Conservation (phyloP, 2,113 vertebrate species). For the Ammodytes marinus region DNA sequence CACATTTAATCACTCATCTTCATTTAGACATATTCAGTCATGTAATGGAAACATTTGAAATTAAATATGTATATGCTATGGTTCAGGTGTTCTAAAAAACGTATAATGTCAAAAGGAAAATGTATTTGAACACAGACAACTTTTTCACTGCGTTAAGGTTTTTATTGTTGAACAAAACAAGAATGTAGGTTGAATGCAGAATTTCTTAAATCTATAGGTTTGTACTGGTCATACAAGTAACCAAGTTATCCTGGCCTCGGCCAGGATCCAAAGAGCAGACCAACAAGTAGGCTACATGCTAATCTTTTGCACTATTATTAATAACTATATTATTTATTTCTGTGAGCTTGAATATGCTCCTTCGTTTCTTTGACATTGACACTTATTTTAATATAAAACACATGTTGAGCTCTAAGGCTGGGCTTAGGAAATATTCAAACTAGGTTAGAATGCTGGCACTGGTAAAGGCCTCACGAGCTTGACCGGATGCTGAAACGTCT, state of each 20-base stretch:
- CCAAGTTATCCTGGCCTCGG: not conserved
- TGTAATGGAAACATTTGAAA: not conserved
- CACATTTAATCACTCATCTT: not conserved
- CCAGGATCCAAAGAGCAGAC: not conserved
- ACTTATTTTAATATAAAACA: not conserved
- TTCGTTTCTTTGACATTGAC: not conserved
- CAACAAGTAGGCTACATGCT: not conserved
- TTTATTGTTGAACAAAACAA: not conserved
- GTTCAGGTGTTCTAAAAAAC: not conserved
- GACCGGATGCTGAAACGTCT: not conserved
- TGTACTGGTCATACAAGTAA: not conserved
- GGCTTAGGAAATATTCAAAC: not conserved
- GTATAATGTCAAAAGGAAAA: too few relatives aligned
- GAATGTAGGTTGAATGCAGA: constrained; percentile 1
- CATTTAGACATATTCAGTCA: not conserved
- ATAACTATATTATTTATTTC: not conserved
- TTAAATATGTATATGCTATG: not conserved
- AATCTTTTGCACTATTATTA: not conserved
- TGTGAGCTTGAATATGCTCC: not conserved
- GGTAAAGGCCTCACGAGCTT: not conserved
- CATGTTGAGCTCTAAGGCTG: not conserved
- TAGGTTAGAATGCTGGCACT: not conserved
- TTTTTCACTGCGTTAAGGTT: not conserved
- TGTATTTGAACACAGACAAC: not conserved
- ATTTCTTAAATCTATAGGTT: not conserved